These are phyloP conservation scores for Callimorpha dominula DNA, from an alignment of 2,888 invertebrate species.

Conservation along the genomic window DNA sequence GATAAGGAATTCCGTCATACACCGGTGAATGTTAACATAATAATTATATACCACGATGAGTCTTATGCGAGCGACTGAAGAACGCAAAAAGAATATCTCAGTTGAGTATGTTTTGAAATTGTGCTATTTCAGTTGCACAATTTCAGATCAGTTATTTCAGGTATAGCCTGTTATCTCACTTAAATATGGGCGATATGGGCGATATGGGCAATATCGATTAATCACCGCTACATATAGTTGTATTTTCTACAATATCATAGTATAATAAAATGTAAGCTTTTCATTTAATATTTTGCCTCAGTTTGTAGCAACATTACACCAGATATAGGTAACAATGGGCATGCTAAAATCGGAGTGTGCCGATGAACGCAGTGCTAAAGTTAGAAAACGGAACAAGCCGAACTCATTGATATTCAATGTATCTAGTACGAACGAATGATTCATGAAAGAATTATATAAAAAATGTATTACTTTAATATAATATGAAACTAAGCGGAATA, in stretches of 20 bases:
- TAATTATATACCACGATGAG: background rate
- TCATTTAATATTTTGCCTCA: background rate
- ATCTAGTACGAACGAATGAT: conserved; percentile 33
- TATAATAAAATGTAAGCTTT: background rate
- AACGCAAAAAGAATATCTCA: background rate
- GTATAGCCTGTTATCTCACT: too few species aligned
- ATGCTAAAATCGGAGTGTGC: conserved; percentile 26
- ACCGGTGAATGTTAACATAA: too few species aligned
- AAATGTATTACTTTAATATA: conserved; percentile 1
- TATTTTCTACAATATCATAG: background rate
- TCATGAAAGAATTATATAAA: conserved; percentile 34
- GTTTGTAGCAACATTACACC: conserved; percentile 10
- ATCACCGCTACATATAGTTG: background rate
- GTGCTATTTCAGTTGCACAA: background rate
- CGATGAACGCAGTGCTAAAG: conserved; percentile 25
- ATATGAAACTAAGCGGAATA: background rate
- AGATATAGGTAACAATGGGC: conserved; percentile 27
- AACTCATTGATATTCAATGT: conserved; percentile 42
- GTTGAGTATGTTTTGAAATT: background rate
- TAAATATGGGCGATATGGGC: too few species aligned
- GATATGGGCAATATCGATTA: too few species aligned
- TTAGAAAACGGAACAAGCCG: conserved; percentile 37
- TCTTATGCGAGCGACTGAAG: too few species aligned
- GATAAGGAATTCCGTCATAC: too few species aligned
- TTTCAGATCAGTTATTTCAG: background rate